Conservation (phyloP, 2,113 vertebrate species). For the Gasterosteus aculeatus region DNA sequence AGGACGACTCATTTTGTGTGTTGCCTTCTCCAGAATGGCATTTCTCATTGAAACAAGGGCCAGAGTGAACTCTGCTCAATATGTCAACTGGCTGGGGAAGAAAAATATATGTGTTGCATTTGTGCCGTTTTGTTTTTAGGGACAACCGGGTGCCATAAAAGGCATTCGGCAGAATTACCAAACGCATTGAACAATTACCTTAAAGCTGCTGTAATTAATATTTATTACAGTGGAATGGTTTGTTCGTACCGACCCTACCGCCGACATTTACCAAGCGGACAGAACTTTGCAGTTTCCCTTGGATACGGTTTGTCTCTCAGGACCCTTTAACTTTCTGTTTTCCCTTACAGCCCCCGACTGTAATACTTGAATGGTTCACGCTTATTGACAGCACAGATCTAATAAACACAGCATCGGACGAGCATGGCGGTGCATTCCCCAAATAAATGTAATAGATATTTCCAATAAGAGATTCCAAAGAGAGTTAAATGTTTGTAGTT, state of each 20-base stretch:
- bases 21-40: conserved; percentile 24
- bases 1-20: conserved; percentile 35
- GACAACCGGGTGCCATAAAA: background rate
- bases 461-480: background rate
- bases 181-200: background rate
- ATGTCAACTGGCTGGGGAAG: background rate
- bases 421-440: background rate
- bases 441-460: too few species aligned
- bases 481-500: background rate
- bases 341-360: background rate
- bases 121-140: background rate
- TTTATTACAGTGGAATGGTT: background rate
- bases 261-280: background rate
- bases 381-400: background rate
- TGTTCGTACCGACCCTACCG: background rate
- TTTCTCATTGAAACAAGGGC: conserved; percentile 15
- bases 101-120: conserved; percentile 9
- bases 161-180: background rate
- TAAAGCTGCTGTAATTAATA: background rate
- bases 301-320: background rate
- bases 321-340: background rate
- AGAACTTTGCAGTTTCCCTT: background rate
- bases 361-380: background rate
- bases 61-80: conserved; percentile 9
- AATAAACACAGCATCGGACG: background rate